Conservation (phyloP, 2,113 vertebrate species). For the Gambusia affinis region DNA sequence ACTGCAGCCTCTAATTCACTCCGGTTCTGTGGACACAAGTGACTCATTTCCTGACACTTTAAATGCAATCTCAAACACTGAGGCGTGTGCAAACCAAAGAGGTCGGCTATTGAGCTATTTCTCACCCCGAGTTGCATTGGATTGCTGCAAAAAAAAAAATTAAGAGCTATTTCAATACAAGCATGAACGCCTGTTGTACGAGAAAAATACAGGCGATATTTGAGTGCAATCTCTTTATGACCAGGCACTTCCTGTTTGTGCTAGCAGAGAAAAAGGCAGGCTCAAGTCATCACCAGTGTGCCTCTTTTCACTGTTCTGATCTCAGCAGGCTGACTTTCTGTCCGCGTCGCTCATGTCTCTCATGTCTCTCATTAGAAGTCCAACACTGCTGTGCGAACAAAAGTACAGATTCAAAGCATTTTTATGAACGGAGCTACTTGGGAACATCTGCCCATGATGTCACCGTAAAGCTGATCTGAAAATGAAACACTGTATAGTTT, state of each 20-base stretch:
- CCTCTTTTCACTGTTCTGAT: not conserved
- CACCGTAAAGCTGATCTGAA: not conserved
- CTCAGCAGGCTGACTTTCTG: too few species aligned
- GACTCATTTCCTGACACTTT: slow-evolving; percentile 30
- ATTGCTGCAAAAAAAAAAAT: not conserved
- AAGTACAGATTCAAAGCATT: too few species aligned
- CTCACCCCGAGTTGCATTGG: not conserved
- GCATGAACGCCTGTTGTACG: not conserved
- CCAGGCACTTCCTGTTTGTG: slow-evolving; percentile 60
- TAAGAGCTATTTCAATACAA: not conserved
- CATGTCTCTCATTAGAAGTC: too few species aligned
- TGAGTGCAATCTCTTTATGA: slow-evolving; percentile 22
- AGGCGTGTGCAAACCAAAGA: slow-evolving; percentile 1
- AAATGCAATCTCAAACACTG: not conserved
- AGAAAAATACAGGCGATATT: not conserved
- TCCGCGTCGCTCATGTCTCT: too few species aligned
- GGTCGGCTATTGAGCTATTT: not conserved
- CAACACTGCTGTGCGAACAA: too few species aligned
- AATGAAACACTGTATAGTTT: not conserved
- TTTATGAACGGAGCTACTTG: too few species aligned
- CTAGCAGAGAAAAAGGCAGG: slow-evolving; percentile 15
- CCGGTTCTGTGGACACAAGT: slow-evolving; percentile 29
- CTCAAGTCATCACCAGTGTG: not conserved
- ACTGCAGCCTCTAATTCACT: not conserved
- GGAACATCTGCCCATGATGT: too few species aligned